Conservation (phyloP, 2,888 invertebrate species). For the Ceratothoa steindachneri region DNA sequence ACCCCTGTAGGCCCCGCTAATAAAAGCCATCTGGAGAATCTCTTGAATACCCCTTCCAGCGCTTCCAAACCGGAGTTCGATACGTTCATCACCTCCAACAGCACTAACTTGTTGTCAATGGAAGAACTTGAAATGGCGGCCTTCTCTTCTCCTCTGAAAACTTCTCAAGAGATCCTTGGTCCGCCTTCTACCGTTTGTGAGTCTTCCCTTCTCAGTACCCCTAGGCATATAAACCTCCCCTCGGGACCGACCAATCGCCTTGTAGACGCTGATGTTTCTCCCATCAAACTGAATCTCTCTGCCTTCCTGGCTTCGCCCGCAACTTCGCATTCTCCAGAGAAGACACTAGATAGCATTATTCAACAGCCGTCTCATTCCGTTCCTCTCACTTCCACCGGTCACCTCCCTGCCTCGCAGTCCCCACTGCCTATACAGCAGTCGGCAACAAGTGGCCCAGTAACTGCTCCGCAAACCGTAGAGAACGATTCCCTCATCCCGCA, state of each 20-base stretch:
- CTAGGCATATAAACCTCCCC: background rate
- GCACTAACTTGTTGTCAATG: background rate
- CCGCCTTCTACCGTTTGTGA: background rate
- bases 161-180: background rate
- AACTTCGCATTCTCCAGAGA: background rate
- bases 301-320: background rate
- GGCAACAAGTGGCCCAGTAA: background rate
- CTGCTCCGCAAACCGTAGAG: background rate
- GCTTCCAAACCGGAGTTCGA: background rate
- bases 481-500: background rate
- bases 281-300: background rate
- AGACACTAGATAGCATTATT: background rate
- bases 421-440: too few species aligned
- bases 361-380: too few species aligned
- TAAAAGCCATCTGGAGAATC: background rate
- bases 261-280: background rate
- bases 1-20: background rate
- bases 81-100: background rate
- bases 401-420: too few species aligned
- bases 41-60: background rate
- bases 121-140: background rate
- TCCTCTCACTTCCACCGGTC: too few species aligned
- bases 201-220: background rate
- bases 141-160: background rate
- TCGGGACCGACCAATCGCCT: background rate